These are phyloP conservation scores for Typhlomys cinereus DNA, from an alignment of 2,113 vertebrate species.

Conservation along the genomic window DNA sequence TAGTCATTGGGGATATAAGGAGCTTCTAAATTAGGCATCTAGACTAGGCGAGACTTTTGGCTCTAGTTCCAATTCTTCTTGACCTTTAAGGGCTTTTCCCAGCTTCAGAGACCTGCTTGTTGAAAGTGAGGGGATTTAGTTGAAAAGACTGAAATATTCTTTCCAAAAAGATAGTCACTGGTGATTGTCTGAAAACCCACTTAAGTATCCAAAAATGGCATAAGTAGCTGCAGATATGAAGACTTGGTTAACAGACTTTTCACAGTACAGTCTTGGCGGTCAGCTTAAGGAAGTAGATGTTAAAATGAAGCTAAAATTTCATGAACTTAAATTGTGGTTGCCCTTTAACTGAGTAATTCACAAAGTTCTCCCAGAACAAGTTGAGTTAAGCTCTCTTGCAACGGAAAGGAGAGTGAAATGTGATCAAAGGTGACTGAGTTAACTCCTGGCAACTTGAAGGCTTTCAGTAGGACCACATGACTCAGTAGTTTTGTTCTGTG, in stretches of 20 bases:
- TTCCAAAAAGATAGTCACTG: neutral
- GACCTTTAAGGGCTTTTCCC: neutral
- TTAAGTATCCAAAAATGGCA: conserved; percentile 3
- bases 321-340: conserved; percentile 33
- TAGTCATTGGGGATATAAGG: conserved; percentile 25
- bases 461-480: neutral
- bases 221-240: neutral
- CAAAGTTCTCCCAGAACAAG: neutral
- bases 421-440: conserved; percentile 38
- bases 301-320: conserved; percentile 34
- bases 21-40: conserved; percentile 33
- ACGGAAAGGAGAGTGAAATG: conserved; percentile 58
- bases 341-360: conserved; percentile 23
- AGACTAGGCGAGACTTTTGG: neutral
- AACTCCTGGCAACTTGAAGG: conserved; percentile 46
- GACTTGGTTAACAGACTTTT: neutral
- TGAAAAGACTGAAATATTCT: neutral
- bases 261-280: neutral
- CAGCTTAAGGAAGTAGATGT: conserved; percentile 15
- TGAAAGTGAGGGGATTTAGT: neutral
- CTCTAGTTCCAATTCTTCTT: conserved; percentile 50
- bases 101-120: neutral
- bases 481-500: conserved; percentile 42
- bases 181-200: conserved; percentile 27
- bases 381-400: neutral